Evolutionary conservation across 2,113 vertebrate species (phyloP), one percentile per base, ranked within the genome.

Genomic region (Rhinichthys klamathensis): DNA sequence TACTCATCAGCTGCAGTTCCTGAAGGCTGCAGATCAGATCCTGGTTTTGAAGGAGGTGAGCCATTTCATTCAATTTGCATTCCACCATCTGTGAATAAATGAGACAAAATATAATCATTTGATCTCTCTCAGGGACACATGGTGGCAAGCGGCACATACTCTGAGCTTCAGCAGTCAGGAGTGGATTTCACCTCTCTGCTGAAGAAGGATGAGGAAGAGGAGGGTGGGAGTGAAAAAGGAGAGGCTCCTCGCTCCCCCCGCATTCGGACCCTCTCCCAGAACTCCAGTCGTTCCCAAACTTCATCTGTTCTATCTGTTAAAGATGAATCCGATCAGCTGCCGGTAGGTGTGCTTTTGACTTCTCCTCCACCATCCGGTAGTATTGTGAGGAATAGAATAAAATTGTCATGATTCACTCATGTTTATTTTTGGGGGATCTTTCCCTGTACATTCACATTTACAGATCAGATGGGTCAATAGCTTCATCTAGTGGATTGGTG

Each of bases 1-100:
- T 56, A 99, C 98, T 73, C 98, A 99, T 81, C 98, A 99, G 85
- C 89, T 99, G 46, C 98, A 99, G 30, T 99, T 96, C 92, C 95
- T 99, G 13, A 96, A 92, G 89, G 95, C 95, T 85, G 97, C 96
- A 41, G 96, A 94, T 91, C 94, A 97, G 86, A 99, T 99, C 89
- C 76, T 99, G 23, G 96, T 99, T 90, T 75, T 99, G 70, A 99
- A 97, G 92, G 97, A 97, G 91, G 98, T 98, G 92, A 84, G 96
- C 87, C 11, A 0, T 8, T n/a, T 0, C 35, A 4, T 78, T 30
- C 1, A 32, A 15, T 49, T 9, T 51, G 67, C 7, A 6, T 60
- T 44, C 4, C 30, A 44, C 13, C 8, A 2, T 41, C 8, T 41
- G 7, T 83, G n/a, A 81, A 58, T 84, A 74, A 73, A 25, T 46